phyloP scores from a whole-genome alignment of 2,113 vertebrate species.

The Elanoides forficatus region DNA sequence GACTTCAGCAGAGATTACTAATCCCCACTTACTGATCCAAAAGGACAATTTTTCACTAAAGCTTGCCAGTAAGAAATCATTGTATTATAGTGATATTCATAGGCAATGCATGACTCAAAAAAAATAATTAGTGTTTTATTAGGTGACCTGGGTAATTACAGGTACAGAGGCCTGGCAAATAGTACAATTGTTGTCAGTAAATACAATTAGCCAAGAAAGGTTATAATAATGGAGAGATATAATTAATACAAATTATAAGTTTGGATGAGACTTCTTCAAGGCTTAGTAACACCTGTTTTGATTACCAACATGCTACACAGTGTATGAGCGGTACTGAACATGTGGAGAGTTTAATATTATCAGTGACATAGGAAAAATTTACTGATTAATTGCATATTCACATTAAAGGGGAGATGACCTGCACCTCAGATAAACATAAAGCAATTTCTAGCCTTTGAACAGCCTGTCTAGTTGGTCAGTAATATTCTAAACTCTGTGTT shows the following conservation, averaged over 20 bases:
- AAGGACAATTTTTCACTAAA: background rate
- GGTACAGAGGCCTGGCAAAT: background rate
- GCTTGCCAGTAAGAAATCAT: background rate
- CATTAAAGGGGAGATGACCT: background rate
- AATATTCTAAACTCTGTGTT: background rate
- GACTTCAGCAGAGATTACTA: background rate
- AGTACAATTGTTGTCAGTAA: background rate
- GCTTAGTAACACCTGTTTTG: conserved; percentile 13
- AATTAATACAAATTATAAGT: conserved; percentile 41
- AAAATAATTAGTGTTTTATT: background rate
- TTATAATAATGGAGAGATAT: conserved; percentile 4
- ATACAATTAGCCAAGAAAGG: background rate
- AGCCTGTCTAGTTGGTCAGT: background rate
- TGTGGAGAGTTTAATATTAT: background rate
- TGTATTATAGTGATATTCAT: background rate
- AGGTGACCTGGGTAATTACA: background rate
- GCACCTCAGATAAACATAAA: background rate
- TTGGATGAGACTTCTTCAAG: conserved; percentile 30
- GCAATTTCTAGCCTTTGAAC: background rate
- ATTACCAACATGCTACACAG: background rate
- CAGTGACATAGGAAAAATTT: background rate
- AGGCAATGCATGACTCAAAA: background rate
- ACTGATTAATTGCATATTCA: background rate
- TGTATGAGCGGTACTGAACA: background rate
- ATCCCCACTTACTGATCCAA: background rate